Evolutionary conservation across 2,888 invertebrate genomes (phyloP), one percentile per base, ranked within the genome.

Genomic region (Catocala sponsa): DNA sequence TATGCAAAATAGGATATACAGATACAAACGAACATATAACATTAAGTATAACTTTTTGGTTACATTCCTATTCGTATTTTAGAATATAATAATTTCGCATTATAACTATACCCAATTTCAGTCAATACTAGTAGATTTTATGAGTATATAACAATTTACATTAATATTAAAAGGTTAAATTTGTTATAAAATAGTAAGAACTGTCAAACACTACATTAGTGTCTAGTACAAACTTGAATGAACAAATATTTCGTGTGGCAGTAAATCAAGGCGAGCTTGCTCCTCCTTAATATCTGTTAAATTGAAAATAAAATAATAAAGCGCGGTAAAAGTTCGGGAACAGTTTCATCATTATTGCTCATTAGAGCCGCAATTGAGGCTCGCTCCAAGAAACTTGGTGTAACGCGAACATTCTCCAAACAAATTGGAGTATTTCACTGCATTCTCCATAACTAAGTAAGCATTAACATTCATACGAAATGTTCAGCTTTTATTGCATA

Each of bases 331-430:
- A 74, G 60, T 77, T 77, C 32, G 52, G 32, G 78, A 84, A 85
- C 85, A 81, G 85, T 88, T 90, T 81, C 90, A 86, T 90, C 88
- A 89, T 91, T 90, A 91, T 88, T 91, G 90, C 90, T 91, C 88
- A 91, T 91, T 91, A 91, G 84, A 84, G 81, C 82, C 89, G 90
- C 92, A 91, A 91, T 91, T 78, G 89, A 91, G 76, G 78, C 84
- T 87, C 89, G 91, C 88, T 88, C 76, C 84, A 90, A 84, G 82
- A 78, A 85, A 82, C 85, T 76, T 82, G 80, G 78, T 75, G 74
- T 76, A 80, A 79, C 78, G 76, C 80, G 78, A 84, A 82, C 78
- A 83, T 82, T 86, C 81, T 78, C 72, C 78, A 80, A 88, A 87
- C 87, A 89, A 90, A 88, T 84, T 90, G 84, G 81, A 90, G 87